Conservation (phyloP, 2,113 vertebrate genomes). For the Dasyprocta punctata region DNA sequence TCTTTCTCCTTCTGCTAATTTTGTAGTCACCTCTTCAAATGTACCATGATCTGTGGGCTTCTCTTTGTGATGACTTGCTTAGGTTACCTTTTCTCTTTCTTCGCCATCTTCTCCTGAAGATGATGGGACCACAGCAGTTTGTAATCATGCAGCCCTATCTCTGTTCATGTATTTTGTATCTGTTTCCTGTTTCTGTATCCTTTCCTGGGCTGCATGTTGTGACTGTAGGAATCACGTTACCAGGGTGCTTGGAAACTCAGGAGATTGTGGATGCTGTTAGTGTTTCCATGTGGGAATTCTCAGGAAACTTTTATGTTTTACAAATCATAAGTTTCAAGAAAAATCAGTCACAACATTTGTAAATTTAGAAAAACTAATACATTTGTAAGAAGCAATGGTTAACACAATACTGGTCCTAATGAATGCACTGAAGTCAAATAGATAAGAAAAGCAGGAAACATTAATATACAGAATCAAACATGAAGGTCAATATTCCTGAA, state of each 20-base stretch:
- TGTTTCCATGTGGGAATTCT: not conserved
- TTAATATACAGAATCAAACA: not conserved
- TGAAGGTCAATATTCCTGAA: not conserved
- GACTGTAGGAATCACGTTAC: not conserved
- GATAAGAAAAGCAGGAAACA: conserved; percentile 4
- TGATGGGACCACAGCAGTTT: not conserved
- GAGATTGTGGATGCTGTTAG: not conserved
- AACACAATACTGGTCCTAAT: not conserved
- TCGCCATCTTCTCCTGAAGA: not conserved
- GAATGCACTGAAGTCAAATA: not conserved
- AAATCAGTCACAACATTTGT: not conserved
- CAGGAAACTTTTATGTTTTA: not conserved
- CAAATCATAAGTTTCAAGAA: not conserved
- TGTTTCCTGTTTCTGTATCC: not conserved
- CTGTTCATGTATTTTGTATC: not conserved
- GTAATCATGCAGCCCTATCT: not conserved
- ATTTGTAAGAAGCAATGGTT: not conserved
- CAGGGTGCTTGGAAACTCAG: not conserved
- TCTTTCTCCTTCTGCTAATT: not conserved
- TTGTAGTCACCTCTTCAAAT: not conserved
- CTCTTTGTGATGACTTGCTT: not conserved
- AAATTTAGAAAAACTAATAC: not conserved
- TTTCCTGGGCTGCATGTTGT: not conserved
- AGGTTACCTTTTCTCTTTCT: not conserved
- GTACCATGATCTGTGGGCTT: not conserved